Evolutionary conservation across 1,140 invertebrate genomes (phyloP).

Genomic region (Maniola jurtina): DNA sequence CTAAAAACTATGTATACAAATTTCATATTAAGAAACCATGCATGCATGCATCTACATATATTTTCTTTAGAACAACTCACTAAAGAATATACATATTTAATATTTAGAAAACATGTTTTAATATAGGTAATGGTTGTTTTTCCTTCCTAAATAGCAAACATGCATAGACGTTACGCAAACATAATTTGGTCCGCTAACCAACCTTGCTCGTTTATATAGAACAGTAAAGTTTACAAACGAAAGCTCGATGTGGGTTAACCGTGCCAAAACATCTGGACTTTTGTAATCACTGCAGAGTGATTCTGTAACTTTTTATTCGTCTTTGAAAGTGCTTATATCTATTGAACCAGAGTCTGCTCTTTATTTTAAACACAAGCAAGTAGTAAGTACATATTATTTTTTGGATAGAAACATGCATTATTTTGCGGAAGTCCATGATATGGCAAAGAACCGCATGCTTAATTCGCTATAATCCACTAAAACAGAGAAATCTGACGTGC

Average conservation of each 20-base stretch:
- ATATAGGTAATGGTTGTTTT: neutral
- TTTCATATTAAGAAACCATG: neutral
- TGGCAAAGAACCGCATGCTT: too few relatives aligned
- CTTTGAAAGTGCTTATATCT: neutral
- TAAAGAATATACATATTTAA: neutral
- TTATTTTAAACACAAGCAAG: too few relatives aligned
- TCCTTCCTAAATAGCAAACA: neutral
- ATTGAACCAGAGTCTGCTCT: too few relatives aligned
- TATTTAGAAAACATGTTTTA: neutral
- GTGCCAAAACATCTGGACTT: conserved; percentile 38
- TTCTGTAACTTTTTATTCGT: conserved; percentile 8
- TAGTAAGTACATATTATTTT: too few relatives aligned
- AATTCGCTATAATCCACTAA: too few relatives aligned
- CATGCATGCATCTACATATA: too few relatives aligned
- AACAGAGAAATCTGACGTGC: too few relatives aligned
- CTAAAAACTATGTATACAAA: too few relatives aligned
- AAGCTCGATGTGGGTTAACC: conserved; percentile 41
- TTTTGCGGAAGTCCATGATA: too few relatives aligned
- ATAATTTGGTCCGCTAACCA: conserved; percentile 20
- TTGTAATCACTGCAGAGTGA: conserved; percentile 40
- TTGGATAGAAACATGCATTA: too few relatives aligned
- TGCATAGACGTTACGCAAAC: conserved; percentile 12
- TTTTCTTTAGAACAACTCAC: too few relatives aligned
- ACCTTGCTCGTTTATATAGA: conserved; percentile 33
- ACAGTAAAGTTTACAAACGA: conserved; percentile 40